A percentile compares a stretch with the other conserved stretches of the same genome.
Conservation (phyloP, 2,888 invertebrate genomes). For the Incurvaria masculella region DNA sequence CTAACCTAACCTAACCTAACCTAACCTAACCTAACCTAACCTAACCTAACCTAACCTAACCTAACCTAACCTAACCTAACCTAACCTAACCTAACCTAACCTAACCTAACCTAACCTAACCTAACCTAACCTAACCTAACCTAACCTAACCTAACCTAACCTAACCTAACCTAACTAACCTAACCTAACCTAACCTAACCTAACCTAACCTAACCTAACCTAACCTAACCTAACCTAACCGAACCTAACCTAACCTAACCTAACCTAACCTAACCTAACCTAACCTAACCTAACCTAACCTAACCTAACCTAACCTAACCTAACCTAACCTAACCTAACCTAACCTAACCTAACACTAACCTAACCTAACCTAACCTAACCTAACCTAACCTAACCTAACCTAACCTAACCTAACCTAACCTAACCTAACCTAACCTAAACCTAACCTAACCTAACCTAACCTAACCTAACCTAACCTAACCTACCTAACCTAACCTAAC, state of each 20-base stretch:
- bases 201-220: constrained; percentile 3
- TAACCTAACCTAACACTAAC: too few relatives aligned
- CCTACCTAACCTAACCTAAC: too few relatives aligned
- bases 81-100: constrained; percentile 3
- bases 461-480: too few relatives aligned
- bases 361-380: constrained; percentile 8
- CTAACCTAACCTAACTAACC: constrained; percentile 3
- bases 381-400: constrained; percentile 8
- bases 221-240: constrained; percentile 3
- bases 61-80: constrained; percentile 3
- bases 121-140: constrained; percentile 3
- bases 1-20: constrained; percentile 3
- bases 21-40: constrained; percentile 3
- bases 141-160: constrained; percentile 3
- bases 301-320: constrained; percentile 7
- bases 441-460: constrained; percentile 7
- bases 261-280: not conserved
- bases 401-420: constrained; percentile 8
- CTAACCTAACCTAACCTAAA: too few relatives aligned
- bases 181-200: constrained; percentile 3
- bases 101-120: constrained; percentile 3
- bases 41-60: constrained; percentile 3
- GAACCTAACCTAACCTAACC: too few relatives aligned
- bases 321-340: constrained; percentile 8
- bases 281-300: not conserved